Base-by-base conservation (phyloP, 2,888 invertebrate species). In the Caenorhabditis doughertyi region DNA sequence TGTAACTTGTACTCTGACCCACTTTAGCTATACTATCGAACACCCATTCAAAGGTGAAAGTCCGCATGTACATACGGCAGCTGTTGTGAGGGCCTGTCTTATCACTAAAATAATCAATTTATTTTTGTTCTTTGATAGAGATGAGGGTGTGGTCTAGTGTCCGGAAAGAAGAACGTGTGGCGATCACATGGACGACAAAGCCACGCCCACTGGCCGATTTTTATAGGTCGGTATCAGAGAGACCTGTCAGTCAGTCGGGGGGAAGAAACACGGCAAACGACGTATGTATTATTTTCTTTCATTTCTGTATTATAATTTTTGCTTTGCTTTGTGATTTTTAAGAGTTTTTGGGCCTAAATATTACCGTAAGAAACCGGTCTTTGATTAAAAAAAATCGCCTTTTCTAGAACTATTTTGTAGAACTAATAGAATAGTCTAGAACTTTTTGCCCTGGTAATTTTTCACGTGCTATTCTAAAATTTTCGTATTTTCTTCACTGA, bases 131-230 rank as follows among this genome's bases (percentile, higher is more conserved):
- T 74, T 49, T 74, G 62, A 62, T 62, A 18, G 18, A 11, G 55
- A 21, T 18, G 35, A 25, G 58, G 56, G 65, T 55, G 58, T 23
- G 25, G 58, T 21, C 55, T 18, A 42, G 32, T 56, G 73, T 74
- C 74, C 74, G 60, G 71, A 70, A 55, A 18, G 49, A 35, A 39
- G 39, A 39, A 39, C 16, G 62, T 49, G 65, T 71, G 58, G 39
- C 18, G 32, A 74, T 65, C 65, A 67, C 74, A 74, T 67, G 74
- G 55, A 64, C 39, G 35, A 47, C 21, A 65, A 16, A 39, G 49
- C 65, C 74, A 56, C 74, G 74, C 73, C 73, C 55, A 64, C 53
- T 21, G 27, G 62, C 32, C 67, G 58, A 67, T 74, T 74, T 74
- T 67, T 74, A 74, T 58, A 74, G 74, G 74, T 65, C 58, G 58